Conservation (phyloP, 2,113 vertebrate species). For the Triplophysa siluroides region DNA sequence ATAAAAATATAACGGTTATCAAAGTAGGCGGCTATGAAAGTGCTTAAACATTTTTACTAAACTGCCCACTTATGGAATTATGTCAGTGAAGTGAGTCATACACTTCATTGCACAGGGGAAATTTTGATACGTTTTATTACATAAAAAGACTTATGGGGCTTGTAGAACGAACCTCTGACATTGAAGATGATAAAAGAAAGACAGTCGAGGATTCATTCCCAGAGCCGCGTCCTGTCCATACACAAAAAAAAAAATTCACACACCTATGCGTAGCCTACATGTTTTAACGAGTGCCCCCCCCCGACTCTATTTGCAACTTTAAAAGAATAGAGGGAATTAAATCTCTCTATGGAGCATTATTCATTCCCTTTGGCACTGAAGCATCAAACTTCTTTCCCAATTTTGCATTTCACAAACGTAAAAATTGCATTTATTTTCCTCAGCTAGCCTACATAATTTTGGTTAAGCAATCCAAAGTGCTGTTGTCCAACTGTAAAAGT, state of each 20-base stretch:
- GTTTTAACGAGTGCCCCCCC: background rate
- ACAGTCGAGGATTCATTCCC: background rate
- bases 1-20: background rate
- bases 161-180: background rate
- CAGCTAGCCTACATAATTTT: background rate
- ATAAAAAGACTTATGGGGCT: background rate
- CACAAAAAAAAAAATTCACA: too few relatives aligned
- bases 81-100: background rate
- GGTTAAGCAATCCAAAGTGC: constrained; percentile 16
- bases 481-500: background rate
- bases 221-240: too few relatives aligned
- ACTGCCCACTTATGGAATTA: background rate
- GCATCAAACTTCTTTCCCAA: background rate
- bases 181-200: background rate
- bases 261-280: background rate
- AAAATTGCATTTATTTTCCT: background rate
- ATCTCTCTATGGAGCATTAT: background rate
- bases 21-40: background rate
- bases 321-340: background rate
- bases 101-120: background rate
- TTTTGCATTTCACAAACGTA: background rate
- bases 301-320: background rate
- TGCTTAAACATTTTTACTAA: background rate
- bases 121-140: background rate
- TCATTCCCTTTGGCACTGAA: background rate